A percentile compares a stretch with the other conserved stretches of the same genome.
Conservation (phyloP, 2,888 invertebrate genomes). For the Mesodorylaimus sp. region DNA sequence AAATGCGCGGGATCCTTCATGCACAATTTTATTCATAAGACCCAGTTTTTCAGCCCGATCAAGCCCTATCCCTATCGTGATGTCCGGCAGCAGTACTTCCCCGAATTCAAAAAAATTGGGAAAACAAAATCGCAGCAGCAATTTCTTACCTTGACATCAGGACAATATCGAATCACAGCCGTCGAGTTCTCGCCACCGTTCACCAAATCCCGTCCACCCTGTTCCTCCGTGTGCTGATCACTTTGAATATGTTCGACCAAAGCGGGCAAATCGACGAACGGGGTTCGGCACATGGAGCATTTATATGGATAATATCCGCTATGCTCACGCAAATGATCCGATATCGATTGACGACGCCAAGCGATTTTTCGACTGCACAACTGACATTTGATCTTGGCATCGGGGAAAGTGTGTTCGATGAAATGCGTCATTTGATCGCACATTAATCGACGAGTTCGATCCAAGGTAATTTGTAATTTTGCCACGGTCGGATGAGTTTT, state of each 20-base stretch:
- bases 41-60: too few relatives aligned
- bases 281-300: background rate
- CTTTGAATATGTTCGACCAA: slow-evolving; percentile 2
- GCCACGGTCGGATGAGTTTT: background rate
- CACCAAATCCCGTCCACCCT: too few relatives aligned
- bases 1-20: too few relatives aligned
- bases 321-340: background rate
- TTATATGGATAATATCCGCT: background rate
- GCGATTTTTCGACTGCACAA: background rate
- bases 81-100: too few relatives aligned
- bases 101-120: too few relatives aligned
- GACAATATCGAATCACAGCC: too few relatives aligned
- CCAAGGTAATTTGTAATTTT: background rate
- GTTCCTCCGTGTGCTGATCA: too few relatives aligned
- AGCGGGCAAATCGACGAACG: background rate
- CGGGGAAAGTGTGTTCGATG: background rate
- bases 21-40: too few relatives aligned
- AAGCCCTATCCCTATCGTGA: too few relatives aligned
- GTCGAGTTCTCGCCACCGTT: too few relatives aligned
- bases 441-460: background rate
- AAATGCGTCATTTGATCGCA: background rate
- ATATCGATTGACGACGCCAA: background rate
- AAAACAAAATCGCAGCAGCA: too few relatives aligned
- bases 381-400: background rate
- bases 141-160: too few relatives aligned